phyloP scores from a whole-genome alignment of 2,113 vertebrate species.

The Ancistrus triradiatus region DNA sequence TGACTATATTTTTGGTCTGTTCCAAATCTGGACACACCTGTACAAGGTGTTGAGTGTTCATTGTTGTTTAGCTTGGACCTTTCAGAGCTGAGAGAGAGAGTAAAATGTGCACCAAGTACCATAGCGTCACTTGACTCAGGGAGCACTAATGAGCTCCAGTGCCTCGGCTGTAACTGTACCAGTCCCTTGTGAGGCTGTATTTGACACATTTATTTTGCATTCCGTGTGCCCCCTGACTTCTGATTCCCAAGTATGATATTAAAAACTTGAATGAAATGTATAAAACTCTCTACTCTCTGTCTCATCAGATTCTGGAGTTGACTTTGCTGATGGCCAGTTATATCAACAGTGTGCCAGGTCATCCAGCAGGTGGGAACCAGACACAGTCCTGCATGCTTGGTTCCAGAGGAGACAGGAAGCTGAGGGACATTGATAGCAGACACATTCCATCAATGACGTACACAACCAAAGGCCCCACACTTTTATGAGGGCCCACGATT shows the following conservation, averaged over 20 bases:
- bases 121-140: conserved; percentile 5
- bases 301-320: conserved; percentile 77
- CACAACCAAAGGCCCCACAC: conserved; percentile 80
- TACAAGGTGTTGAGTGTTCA: too few species aligned
- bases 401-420: conserved; percentile 51
- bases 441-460: conserved; percentile 72
- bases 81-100: too few species aligned
- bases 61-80: too few species aligned
- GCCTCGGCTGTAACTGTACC: neutral
- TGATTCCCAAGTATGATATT: neutral
- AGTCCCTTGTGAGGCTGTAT: neutral
- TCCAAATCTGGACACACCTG: too few species aligned
- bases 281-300: neutral
- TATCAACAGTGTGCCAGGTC: conserved; percentile 71
- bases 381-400: conserved; percentile 43
- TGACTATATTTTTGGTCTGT: too few species aligned
- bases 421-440: conserved; percentile 71
- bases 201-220: neutral
- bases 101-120: too few species aligned
- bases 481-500: conserved; percentile 65
- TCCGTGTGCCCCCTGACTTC: neutral
- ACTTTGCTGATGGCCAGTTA: conserved; percentile 86
- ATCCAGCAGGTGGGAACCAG: conserved; percentile 49
- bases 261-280: neutral
- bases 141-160: conserved; percentile 37